A percentile compares a stretch with the other conserved stretches of the same genome.
phyloP scores from a whole-genome alignment of 2,797 vertebrate species.

The Eurystomus glaucurus region DNA sequence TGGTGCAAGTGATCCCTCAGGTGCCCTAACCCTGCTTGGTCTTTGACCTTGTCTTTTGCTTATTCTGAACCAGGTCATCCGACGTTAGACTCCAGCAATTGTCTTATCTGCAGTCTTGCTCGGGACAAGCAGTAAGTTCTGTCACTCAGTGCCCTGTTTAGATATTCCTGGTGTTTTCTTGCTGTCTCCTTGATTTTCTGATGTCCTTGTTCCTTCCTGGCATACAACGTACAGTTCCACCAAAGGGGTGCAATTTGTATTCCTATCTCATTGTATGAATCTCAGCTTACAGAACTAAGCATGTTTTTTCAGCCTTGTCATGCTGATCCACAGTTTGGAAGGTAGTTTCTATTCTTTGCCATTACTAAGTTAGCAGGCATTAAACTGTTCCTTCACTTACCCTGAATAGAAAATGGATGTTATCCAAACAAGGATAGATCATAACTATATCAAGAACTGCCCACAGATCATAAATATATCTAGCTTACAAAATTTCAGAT shows the following conservation, averaged over 20 bases:
- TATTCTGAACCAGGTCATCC: not conserved
- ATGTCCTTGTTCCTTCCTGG: not conserved
- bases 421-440: constrained; percentile 6
- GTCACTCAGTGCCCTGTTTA: not conserved
- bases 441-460: constrained; percentile 3
- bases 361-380: not conserved
- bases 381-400: constrained; percentile 3
- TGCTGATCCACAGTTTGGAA: not conserved
- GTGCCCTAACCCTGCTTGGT: not conserved
- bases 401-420: constrained; percentile 26
- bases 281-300: not conserved
- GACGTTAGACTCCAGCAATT: rapidly evolving
- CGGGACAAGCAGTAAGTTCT: not conserved
- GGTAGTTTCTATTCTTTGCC: not conserved
- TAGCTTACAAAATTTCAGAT: constrained; percentile 39
- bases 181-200: constrained; percentile 2
- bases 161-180: not conserved
- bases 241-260: not conserved
- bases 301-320: not conserved
- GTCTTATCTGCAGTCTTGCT: not conserved
- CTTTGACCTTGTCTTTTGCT: not conserved
- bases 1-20: not conserved
- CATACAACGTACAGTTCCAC: not conserved
- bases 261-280: not conserved
- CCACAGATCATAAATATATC: not conserved